Percentiles rank a stretch among this genome's conserved stretches.
These are phyloP conservation scores for Drosophila eugracilis DNA, from an alignment of 1,140 invertebrate genomes.

Conservation along the genomic window DNA sequence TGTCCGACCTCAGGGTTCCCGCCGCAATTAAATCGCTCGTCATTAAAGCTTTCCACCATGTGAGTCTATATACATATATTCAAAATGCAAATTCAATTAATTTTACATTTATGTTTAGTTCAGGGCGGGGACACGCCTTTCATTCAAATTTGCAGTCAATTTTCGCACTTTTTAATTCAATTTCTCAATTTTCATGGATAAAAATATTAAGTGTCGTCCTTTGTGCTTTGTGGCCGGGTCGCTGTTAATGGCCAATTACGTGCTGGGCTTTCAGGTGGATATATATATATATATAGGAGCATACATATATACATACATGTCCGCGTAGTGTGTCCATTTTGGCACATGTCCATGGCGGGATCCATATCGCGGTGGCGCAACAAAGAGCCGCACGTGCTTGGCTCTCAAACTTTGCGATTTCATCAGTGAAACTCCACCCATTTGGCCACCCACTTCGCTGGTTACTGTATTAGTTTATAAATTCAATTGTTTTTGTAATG, in stretches of 20 bases:
- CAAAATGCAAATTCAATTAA: conserved; percentile 78
- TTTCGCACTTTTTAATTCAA: conserved; percentile 81
- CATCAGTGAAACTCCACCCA: conserved; percentile 41
- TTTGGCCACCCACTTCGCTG: not conserved
- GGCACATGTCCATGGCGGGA: conserved; percentile 35
- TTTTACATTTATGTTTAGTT: conserved; percentile 76
- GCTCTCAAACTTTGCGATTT: conserved; percentile 74
- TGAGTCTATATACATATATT: conserved; percentile 5
- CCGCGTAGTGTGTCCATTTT: conserved; percentile 21
- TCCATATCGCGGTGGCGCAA: conserved; percentile 30
- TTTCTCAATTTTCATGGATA: conserved; percentile 61
- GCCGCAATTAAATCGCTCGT: conserved; percentile 53
- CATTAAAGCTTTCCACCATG: conserved; percentile 36
- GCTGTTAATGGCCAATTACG: conserved; percentile 79
- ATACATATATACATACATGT: not conserved
- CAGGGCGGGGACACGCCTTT: conserved; percentile 14
- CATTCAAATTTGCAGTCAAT: conserved; percentile 48
- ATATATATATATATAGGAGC: not conserved
- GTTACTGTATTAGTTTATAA: conserved; percentile 58
- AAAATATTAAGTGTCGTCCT: conserved; percentile 50
- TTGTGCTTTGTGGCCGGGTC: conserved; percentile 57
- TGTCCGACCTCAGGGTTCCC: conserved; percentile 19
- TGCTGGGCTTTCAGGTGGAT: conserved; percentile 42
- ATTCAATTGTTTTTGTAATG: conserved; percentile 53
- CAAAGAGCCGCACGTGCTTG: conserved; percentile 62